Percentiles rank a stretch among this genome's conserved stretches.
phyloP scores from a whole-genome alignment of 2,888 invertebrate species.

The Euzophera pinguis region DNA sequence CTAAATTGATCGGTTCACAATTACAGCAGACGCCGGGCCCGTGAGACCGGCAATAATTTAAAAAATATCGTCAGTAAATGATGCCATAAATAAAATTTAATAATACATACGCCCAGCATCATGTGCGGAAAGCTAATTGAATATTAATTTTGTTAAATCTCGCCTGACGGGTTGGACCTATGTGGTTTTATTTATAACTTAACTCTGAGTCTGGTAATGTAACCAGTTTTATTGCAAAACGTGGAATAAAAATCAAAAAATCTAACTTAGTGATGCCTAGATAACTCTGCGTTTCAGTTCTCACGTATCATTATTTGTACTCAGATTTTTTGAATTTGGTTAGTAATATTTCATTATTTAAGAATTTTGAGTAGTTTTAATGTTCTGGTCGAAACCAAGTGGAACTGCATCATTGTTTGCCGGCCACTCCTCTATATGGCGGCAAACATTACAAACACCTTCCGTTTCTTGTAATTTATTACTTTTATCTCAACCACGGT shows the following conservation, averaged over 20 bases:
- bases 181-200: slow-evolving; percentile 59
- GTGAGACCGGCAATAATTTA: slow-evolving; percentile 67
- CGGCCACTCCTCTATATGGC: slow-evolving; percentile 54
- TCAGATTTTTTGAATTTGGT: too few species aligned
- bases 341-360: background rate
- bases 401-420: slow-evolving; percentile 41
- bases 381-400: slow-evolving; percentile 24
- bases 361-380: slow-evolving; percentile 32
- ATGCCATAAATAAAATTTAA: slow-evolving; percentile 78
- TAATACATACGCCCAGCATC: slow-evolving; percentile 76
- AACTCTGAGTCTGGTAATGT: slow-evolving; percentile 46
- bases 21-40: slow-evolving; percentile 49
- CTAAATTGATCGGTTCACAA: slow-evolving; percentile 53
- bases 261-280: too few species aligned
- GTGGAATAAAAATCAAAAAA: too few species aligned
- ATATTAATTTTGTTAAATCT: slow-evolving; percentile 79
- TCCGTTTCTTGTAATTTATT: slow-evolving; percentile 75
- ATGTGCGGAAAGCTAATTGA: slow-evolving; percentile 80
- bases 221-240: slow-evolving; percentile 27
- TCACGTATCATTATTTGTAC: too few species aligned
- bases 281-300: too few species aligned
- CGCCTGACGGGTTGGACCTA: slow-evolving; percentile 52
- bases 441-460: slow-evolving; percentile 68
- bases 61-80: slow-evolving; percentile 75
- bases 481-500: slow-evolving; percentile 72